Percentiles rank a stretch among this genome's conserved stretches.
Conservation (phyloP, 2,113 vertebrate species). For the Aspidoscelis tigris region DNA sequence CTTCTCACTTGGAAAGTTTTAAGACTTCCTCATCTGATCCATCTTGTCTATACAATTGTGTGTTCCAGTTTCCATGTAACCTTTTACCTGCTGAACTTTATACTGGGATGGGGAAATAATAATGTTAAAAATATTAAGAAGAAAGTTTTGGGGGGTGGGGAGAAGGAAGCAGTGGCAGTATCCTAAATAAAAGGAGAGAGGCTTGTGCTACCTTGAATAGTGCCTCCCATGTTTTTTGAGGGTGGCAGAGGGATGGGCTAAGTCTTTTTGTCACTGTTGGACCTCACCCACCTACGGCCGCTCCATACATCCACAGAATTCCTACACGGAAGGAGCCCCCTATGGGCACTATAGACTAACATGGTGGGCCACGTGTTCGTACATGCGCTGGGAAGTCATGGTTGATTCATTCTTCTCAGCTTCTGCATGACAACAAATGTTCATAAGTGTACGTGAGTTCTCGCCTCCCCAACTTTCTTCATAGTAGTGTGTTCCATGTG, state of each 20-base stretch:
- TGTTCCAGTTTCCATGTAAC: slow-evolving; percentile 91
- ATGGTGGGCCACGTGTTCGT: background rate
- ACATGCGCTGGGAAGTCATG: background rate
- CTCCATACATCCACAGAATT: slow-evolving; percentile 6
- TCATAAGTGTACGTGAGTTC: background rate
- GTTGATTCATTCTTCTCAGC: background rate
- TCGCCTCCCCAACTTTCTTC: background rate
- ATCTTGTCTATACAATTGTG: slow-evolving; percentile 81
- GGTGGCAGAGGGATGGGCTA: slow-evolving; percentile 67
- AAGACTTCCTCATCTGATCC: slow-evolving; percentile 88
- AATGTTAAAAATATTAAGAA: slow-evolving; percentile 89
- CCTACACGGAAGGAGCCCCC: background rate
- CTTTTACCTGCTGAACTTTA: slow-evolving; percentile 90
- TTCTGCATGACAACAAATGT: slow-evolving; percentile 3
- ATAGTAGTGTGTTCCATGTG: slow-evolving; percentile 6
- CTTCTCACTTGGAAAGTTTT: slow-evolving; percentile 88
- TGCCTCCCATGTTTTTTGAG: slow-evolving; percentile 83
- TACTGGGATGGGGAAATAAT: slow-evolving; percentile 89
- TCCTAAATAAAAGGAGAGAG: slow-evolving; percentile 86
- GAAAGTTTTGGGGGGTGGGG: slow-evolving; percentile 39
- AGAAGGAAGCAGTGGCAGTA: slow-evolving; percentile 70
- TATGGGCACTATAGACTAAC: background rate
- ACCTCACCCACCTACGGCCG: slow-evolving; percentile 46
- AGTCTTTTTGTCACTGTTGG: slow-evolving; percentile 55
- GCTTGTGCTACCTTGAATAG: slow-evolving; percentile 81